Conservation (phyloP, 1,140 invertebrate species). For the Nephila pilipes region DNA sequence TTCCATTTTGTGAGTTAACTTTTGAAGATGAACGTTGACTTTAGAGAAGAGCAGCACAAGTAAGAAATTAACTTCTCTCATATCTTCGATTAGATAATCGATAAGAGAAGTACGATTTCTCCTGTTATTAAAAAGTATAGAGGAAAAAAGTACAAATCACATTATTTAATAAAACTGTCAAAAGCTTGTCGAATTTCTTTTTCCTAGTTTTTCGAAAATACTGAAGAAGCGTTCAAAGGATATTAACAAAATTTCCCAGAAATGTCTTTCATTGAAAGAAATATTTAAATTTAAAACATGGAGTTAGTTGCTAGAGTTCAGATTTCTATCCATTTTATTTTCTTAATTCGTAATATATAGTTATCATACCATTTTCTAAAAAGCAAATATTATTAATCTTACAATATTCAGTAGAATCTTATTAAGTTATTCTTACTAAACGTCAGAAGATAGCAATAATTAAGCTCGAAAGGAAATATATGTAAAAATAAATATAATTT, state of each 20-base stretch:
- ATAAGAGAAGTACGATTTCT: background rate
- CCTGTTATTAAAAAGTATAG: background rate
- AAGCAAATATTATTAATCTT: too few species aligned
- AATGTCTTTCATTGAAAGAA: background rate
- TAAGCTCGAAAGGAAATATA: too few species aligned
- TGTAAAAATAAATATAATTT: too few species aligned
- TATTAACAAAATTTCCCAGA: background rate
- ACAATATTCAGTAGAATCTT: too few species aligned
- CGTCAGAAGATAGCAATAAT: too few species aligned
- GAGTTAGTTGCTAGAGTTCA: too few species aligned
- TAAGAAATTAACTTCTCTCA: background rate
- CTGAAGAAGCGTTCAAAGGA: background rate
- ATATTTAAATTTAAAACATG: background rate
- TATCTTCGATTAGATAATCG: background rate
- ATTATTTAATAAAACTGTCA: conserved; percentile 2
- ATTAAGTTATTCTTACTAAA: too few species aligned
- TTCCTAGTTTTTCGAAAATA: background rate
- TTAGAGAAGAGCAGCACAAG: background rate
- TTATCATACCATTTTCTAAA: background rate
- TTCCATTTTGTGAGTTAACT: background rate
- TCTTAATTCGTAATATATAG: background rate
- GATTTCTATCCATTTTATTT: background rate
- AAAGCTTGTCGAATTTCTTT: background rate
- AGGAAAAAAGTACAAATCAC: background rate
- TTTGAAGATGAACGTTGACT: background rate